These are phyloP conservation scores for Dermatemys mawii DNA, from an alignment of 2,113 vertebrate genomes.

Conservation along the genomic window DNA sequence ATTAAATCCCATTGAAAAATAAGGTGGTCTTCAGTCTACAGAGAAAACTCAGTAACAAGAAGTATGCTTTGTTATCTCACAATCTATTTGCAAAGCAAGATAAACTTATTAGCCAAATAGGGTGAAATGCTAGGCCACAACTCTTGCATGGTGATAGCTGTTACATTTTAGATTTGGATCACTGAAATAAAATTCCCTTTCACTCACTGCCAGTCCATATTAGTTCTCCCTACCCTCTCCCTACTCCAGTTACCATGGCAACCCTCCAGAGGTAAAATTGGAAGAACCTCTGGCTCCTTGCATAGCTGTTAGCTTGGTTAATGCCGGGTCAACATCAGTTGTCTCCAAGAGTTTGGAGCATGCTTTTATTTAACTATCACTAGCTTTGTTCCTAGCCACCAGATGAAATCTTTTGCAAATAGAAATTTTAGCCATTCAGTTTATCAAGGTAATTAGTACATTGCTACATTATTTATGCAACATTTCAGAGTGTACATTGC, in stretches of 20 bases:
- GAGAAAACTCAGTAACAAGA: not conserved
- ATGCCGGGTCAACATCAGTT: not conserved
- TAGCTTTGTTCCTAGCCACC: not conserved
- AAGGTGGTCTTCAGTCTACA: not conserved
- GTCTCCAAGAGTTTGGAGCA: not conserved
- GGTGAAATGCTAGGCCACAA: not conserved
- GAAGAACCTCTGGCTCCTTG: not conserved
- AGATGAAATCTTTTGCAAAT: constrained; percentile 2
- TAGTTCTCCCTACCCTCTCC: not conserved
- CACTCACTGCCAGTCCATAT: not conserved
- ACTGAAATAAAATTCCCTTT: not conserved
- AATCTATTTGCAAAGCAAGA: not conserved
- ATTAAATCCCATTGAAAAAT: not conserved
- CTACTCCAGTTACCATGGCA: not conserved
- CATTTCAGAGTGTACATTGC: not conserved
- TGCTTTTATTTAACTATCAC: not conserved
- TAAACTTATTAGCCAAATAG: not conserved
- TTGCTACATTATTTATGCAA: not conserved
- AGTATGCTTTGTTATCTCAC: not conserved
- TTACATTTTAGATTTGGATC: not conserved
- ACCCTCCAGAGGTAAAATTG: accelerated
- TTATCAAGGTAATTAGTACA: constrained; percentile 20
- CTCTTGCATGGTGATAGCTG: not conserved
- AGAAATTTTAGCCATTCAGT: not conserved
- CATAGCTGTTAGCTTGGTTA: not conserved